A percentile compares a stretch with the other conserved stretches of the same genome.
These are phyloP conservation scores for Daphoenositta chrysoptera DNA, from an alignment of 2,113 vertebrate genomes.

Conservation along the genomic window DNA sequence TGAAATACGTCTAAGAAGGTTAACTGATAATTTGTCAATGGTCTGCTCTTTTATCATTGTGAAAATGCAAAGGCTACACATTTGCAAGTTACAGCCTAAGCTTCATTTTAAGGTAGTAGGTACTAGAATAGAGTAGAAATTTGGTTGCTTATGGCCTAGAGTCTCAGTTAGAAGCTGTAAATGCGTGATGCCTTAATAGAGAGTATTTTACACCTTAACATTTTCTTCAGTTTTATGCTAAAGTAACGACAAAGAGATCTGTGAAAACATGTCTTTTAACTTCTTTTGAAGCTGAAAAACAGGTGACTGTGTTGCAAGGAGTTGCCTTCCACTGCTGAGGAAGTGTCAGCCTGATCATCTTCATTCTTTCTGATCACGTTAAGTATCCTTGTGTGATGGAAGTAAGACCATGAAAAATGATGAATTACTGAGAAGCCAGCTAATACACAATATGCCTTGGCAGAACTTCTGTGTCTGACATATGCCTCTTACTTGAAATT, in stretches of 20 bases:
- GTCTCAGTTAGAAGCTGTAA: neutral
- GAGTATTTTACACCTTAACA: neutral
- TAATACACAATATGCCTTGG: neutral
- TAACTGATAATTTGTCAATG: neutral
- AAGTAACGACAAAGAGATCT: neutral
- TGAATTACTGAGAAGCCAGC: neutral
- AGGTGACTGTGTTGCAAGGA: neutral
- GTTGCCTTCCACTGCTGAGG: neutral
- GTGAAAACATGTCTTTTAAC: neutral
- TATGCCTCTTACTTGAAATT: neutral
- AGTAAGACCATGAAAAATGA: neutral
- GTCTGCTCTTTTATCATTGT: neutral
- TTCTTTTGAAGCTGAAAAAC: neutral
- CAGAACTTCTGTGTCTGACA: neutral
- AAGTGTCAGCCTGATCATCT: neutral
- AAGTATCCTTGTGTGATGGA: neutral
- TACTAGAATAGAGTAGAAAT: neutral
- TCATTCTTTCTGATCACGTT: neutral
- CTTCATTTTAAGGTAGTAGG: neutral
- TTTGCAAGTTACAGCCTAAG: neutral
- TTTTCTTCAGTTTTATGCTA: neutral
- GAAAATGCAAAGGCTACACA: neutral
- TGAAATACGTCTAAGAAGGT: neutral
- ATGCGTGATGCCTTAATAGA: neutral
- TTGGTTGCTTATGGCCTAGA: neutral